Percentiles rank a stretch among this genome's conserved stretches.
These are phyloP conservation scores for Holotrichia oblita DNA, from an alignment of 1,140 invertebrate genomes.

Conservation along the genomic window DNA sequence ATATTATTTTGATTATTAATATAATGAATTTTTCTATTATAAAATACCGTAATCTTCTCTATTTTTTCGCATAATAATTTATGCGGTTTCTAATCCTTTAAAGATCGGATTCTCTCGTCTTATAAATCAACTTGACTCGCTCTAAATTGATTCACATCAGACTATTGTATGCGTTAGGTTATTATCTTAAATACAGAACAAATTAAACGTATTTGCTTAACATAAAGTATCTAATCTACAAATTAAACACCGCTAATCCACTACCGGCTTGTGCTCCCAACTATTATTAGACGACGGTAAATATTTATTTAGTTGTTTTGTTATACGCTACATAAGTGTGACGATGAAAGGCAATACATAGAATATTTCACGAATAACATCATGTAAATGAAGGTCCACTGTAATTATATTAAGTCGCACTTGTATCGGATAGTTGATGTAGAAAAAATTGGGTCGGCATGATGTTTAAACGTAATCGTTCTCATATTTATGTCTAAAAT, in stretches of 20 bases:
- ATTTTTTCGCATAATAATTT: too few relatives aligned
- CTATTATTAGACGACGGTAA: neutral
- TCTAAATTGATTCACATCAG: neutral
- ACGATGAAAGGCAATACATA: too few relatives aligned
- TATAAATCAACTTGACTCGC: neutral
- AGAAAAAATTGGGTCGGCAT: too few relatives aligned
- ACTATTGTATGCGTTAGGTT: neutral
- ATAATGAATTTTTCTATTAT: too few relatives aligned
- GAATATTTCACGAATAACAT: too few relatives aligned
- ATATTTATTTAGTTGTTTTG: neutral
- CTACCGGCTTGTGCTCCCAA: neutral
- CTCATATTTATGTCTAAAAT: too few relatives aligned
- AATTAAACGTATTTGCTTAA: neutral
- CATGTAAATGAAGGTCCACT: too few relatives aligned
- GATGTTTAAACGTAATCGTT: too few relatives aligned
- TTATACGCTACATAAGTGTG: neutral
- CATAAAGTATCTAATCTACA: slow-evolving; percentile 7
- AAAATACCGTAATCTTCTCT: too few relatives aligned
- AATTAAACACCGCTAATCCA: slow-evolving; percentile 12
- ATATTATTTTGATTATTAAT: too few relatives aligned
- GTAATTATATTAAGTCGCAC: too few relatives aligned
- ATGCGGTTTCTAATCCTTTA: neutral
- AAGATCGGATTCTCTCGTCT: neutral
- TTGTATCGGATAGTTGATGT: too few relatives aligned
- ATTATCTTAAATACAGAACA: neutral